Evolutionary conservation across 2,888 invertebrate species (phyloP), one percentile per base, ranked within the genome.

Genomic region (Platynereis dumerilii): DNA sequence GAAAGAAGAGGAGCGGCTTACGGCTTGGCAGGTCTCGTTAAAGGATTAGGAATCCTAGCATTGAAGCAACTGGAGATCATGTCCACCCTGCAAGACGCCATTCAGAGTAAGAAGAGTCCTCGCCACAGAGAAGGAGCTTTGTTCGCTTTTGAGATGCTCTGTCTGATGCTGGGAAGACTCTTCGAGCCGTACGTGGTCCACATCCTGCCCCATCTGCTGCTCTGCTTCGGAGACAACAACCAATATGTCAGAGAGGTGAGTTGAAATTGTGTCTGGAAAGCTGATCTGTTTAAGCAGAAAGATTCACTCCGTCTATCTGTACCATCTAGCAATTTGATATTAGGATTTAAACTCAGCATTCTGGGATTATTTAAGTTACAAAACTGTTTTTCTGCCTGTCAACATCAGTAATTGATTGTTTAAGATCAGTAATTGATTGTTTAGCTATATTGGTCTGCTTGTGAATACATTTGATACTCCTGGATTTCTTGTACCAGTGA

Each of bases 101-200:
- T 98, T 74, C 95, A 96, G 80, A 95, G 98, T 82, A 98, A 98
- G 85, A 97, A 97, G 83, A 95, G 95, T 81, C 94, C 92, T 78
- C 91, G 93, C 75, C 92, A 93, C 73, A 87, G 97, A 63, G 98
- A 97, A 88, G 96, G 94, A 60, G 96, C 97, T 0, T 86, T 99
- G 60, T 94, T 99, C 86, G 97, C 97, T 0, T 94, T 99, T 86
- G 98, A 98, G 87, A 95, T 96, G 90, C 87, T 97, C 54, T 96
- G 96, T 85, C 90, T 91, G 75, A 93, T 93, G 89, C 88, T 99
- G 77, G 98, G 98, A 0, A 91, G 96, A 55, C 87, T 98, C 65
- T 99, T 99, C 86, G 99, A 99, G 86, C 99, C 99, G 0, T 99
- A 99, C 86, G 94, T 99, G 68, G 95, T 99, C 62, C 96, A 97